phyloP scores from a whole-genome alignment of 2,797 vertebrate genomes.

The Poeciliopsis infans region DNA sequence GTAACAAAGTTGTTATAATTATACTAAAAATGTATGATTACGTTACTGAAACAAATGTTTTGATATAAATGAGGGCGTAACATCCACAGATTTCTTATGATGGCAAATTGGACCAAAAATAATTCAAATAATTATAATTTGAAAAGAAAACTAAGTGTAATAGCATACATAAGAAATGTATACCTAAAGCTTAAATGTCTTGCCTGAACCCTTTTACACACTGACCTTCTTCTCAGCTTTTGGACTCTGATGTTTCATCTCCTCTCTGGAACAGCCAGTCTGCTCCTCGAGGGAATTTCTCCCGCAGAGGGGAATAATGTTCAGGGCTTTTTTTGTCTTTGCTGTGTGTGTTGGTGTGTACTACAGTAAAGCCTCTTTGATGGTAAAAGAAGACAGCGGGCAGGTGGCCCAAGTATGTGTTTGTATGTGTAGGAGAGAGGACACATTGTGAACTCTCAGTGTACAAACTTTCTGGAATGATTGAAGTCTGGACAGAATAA shows the following conservation, averaged over 20 bases:
- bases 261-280: slow-evolving; percentile 41
- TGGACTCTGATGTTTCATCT: slow-evolving; percentile 45
- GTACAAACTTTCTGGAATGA: slow-evolving; percentile 75
- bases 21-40: background rate
- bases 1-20: background rate
- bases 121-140: too few relatives aligned
- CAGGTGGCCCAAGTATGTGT: slow-evolving; percentile 66
- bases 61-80: background rate
- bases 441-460: slow-evolving; percentile 77
- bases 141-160: background rate
- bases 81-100: background rate
- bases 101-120: background rate
- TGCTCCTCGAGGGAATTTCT: slow-evolving; percentile 74
- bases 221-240: slow-evolving; percentile 31
- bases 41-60: background rate
- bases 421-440: slow-evolving; percentile 67
- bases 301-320: slow-evolving; percentile 78
- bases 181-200: slow-evolving; percentile 8
- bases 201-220: slow-evolving; percentile 32
- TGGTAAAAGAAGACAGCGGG: slow-evolving; percentile 54
- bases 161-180: background rate
- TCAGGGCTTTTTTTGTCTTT: slow-evolving; percentile 45
- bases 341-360: slow-evolving; percentile 10
- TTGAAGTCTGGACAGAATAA: slow-evolving; percentile 79
- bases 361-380: slow-evolving; percentile 65